Base-by-base conservation (phyloP, 2,113 vertebrate genomes). In the Podarcis raffonei region DNA sequence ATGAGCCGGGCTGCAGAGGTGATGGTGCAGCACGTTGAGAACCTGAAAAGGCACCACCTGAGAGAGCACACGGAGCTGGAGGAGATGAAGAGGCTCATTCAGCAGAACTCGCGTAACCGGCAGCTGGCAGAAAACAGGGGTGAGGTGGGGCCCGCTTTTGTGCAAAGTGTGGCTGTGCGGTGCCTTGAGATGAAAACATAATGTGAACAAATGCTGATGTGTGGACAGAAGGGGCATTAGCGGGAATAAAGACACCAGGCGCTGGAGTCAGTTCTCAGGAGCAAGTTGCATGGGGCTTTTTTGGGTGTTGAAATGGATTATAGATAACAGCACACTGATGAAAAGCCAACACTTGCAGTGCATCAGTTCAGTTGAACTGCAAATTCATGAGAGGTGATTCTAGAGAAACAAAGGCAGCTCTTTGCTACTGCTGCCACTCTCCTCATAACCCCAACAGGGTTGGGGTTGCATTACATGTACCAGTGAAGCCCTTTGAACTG, bases 11-110 rank as follows among this genome's bases (percentile, higher is more conserved):
- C 97, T 0, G 96, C 98, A 0, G 97, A 98, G 91, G 96, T 98
- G 92, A 98, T 98, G 98, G 96, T 98, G 23, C 96, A 97, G 90
- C 98, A 98, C 0, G 97, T 98, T 94, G 97, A 98, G 95, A 98
- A 97, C 81, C 95, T 98, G 93, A 98, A 95, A 94, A 93, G 95
- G 57, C 95, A 94, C 23, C 97, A 97, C 25, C 53, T 94, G 88
- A 94, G 94, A 86, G 96, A 97, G 59, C 88, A 89, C 1, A 74
- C 93, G 0, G 98, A 98, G 93, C 96, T 98, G 89, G 96, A 98
- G 91, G 98, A 98, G 88, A 96, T 97, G 92, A 98, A 95, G 91
- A 96, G 93, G 85, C 92, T 93, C 75, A 94, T 95, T 90, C 97
- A 96, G 94, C 96, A 95, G 4, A 94, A 96, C 81, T 93, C 91